Base-by-base conservation (phyloP, 2,113 vertebrate genomes). In the Garra rufa region DNA sequence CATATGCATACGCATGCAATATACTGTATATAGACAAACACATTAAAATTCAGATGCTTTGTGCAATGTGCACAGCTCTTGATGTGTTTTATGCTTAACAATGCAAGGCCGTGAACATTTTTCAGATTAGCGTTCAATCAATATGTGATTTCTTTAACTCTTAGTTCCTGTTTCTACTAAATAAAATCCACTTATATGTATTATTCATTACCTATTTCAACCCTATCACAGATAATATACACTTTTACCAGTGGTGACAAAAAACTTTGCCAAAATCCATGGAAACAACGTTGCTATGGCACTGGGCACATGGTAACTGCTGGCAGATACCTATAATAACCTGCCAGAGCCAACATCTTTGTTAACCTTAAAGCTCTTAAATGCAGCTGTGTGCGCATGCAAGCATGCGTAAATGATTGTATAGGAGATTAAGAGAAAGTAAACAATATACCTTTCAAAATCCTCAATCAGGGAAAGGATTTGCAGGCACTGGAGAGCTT, bases 281-380 rank as follows among this genome's bases (percentile, higher is more conserved):
- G 87, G 87, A 86, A 88, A 88, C 87, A 88, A 82, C 19, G 87
- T 88, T 86, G 77, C 87, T 57, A 88, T 88, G 85, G 83, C 38
- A 85, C 87, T 46, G 76, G 81, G 44, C 76, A 85, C 38, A 77
- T 74, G 44, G 67, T 82, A 82, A 86, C 82, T 75, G 78, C 77
- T 86, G 85, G 77, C 85, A 82, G 82, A 88, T 88, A 84, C 52
- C 79, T 34, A 69, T 59, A 84, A 82, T 84, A 86, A 88, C 85
- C 71, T 86, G 71, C 52, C 71, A 82, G 46, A 84, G 71, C 30
- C 61, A 67, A 76, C 77, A 82, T 82, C 61, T 78, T 82, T 38
- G 74, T 67, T 46, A 85, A 55, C 71, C 73, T 57, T 57, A 57
- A 55, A 50, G 10, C 28, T 67, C 9, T 57, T 67, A 76, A 61